Conservation (phyloP, 2,888 invertebrate genomes). For the Volucella inanis region DNA sequence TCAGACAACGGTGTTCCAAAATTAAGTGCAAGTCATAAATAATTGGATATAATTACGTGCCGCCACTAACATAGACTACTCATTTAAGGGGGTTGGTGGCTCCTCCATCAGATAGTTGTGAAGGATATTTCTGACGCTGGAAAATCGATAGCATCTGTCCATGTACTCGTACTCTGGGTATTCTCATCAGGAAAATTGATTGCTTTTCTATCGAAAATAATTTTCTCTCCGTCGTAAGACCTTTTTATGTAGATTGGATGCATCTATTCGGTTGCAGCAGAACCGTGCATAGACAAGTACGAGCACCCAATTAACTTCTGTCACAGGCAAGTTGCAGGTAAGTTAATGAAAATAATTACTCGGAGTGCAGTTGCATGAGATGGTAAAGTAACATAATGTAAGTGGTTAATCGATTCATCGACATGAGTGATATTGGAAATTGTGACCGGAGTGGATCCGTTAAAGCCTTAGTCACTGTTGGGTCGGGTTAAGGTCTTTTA, state of each 20-base stretch:
- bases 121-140: conserved; percentile 14
- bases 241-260: conserved; percentile 55
- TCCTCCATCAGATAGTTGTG: conserved; percentile 21
- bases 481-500: no score
- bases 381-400: neutral
- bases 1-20: conserved; percentile 30
- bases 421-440: no score
- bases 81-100: neutral
- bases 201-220: conserved; percentile 63
- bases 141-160: conserved; percentile 52
- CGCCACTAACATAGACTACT: conserved; percentile 14
- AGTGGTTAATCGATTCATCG: no score
- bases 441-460: no score
- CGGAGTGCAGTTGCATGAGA: conserved; percentile 1
- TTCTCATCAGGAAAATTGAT: conserved; percentile 57
- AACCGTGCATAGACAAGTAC: neutral
- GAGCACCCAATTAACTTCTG: conserved; percentile 36
- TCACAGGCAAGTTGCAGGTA: conserved; percentile 5
- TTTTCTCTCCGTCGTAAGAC: conserved; percentile 29
- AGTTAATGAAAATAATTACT: conserved; percentile 45
- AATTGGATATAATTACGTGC: conserved; percentile 66
- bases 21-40: conserved; percentile 58
- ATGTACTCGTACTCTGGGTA: neutral
- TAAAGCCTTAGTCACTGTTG: no score
- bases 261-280: conserved; percentile 13